phyloP scores from a whole-genome alignment of 1,140 invertebrate genomes.

The Brachionus paranguensis region DNA sequence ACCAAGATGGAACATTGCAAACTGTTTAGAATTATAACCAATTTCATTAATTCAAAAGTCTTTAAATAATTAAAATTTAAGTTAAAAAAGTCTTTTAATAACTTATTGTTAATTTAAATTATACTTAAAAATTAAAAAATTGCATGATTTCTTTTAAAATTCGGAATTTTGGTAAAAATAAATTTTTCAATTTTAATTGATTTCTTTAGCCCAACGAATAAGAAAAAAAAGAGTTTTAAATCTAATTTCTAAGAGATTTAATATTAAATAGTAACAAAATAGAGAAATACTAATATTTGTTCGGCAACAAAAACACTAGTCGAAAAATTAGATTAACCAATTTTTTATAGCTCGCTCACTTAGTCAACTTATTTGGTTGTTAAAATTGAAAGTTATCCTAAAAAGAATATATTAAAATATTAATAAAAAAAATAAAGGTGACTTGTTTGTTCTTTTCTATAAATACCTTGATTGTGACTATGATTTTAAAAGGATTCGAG shows the following conservation, averaged over 20 bases:
- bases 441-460: background rate
- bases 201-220: background rate
- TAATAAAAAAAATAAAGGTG: conserved; percentile 34
- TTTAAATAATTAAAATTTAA: too few relatives aligned
- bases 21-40: too few relatives aligned
- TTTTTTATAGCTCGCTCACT: conserved; percentile 19
- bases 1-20: too few relatives aligned
- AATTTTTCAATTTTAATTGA: background rate
- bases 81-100: too few relatives aligned
- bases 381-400: conserved; percentile 31
- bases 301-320: conserved; percentile 14
- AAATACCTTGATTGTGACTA: background rate
- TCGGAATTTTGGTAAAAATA: background rate
- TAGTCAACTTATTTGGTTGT: background rate
- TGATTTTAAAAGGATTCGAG: background rate
- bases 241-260: background rate
- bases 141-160: too few relatives aligned
- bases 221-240: background rate
- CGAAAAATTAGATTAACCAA: conserved; percentile 31
- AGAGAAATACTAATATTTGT: conserved; percentile 16
- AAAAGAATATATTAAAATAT: conserved; percentile 1
- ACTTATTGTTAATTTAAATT: too few relatives aligned
- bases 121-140: too few relatives aligned
- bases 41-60: too few relatives aligned
- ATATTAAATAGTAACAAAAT: conserved; percentile 35